Conservation (phyloP, 2,113 vertebrate genomes). For the Cyrtonyx montezumae region DNA sequence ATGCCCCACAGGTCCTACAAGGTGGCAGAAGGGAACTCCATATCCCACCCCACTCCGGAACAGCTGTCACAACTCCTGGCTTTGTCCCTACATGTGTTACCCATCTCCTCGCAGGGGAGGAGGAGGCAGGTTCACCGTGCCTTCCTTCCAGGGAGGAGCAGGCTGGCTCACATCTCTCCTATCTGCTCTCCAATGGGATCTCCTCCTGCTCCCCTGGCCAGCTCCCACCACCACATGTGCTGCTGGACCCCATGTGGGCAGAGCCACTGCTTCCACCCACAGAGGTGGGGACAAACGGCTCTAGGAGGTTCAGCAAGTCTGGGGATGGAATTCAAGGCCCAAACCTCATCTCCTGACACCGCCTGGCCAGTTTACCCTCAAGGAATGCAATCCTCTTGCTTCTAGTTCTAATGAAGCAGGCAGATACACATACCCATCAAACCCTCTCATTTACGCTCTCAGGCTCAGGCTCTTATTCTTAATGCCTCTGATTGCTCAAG, state of each 20-base stretch:
- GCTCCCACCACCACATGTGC: not conserved
- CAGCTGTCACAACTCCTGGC: not conserved
- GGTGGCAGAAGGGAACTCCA: not conserved
- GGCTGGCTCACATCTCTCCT: not conserved
- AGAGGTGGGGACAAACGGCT: not conserved
- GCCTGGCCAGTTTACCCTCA: not conserved
- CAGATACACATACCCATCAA: constrained; percentile 47
- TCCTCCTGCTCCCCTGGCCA: not conserved
- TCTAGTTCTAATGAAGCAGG: constrained; percentile 40
- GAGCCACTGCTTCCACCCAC: not conserved
- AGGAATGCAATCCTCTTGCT: not conserved
- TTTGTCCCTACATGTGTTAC: not conserved
- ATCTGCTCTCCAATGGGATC: not conserved
- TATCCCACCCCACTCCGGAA: not conserved
- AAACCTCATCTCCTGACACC: not conserved
- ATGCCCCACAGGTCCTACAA: not conserved
- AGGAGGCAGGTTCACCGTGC: not conserved
- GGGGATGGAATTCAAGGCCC: not conserved
- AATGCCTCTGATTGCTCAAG: constrained; percentile 59
- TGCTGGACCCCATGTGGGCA: not conserved
- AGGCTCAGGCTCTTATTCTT: constrained; percentile 60
- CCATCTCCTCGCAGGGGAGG: not conserved
- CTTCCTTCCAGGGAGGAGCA: not conserved
- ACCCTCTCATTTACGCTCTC: constrained; percentile 59
- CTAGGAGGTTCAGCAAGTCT: not conserved